phyloP scores from a whole-genome alignment of 2,797 vertebrate species.

The Crocodylus rhombifer region DNA sequence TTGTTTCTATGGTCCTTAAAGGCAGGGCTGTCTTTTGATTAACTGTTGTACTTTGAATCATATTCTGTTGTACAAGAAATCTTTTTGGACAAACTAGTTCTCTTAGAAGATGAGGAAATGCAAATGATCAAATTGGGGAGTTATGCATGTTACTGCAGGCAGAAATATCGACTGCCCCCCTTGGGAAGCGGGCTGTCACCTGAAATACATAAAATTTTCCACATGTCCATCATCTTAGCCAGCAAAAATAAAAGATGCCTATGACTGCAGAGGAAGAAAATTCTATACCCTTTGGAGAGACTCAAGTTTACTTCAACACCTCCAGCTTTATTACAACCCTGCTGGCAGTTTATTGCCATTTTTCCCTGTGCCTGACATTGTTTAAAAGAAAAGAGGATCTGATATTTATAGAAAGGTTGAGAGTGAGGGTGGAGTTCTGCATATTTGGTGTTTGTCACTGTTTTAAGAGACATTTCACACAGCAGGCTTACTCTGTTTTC shows the following conservation, averaged over 20 bases:
- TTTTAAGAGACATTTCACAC: neutral
- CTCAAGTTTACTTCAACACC: neutral
- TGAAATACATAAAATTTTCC: too few relatives aligned
- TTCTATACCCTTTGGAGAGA: slow-evolving; percentile 21
- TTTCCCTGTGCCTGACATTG: neutral
- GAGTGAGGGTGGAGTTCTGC: neutral
- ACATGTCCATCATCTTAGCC: too few relatives aligned
- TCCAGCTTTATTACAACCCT: neutral
- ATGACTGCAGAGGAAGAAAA: slow-evolving; percentile 31
- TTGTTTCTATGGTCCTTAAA: neutral
- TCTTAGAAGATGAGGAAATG: neutral
- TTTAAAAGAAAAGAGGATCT: neutral
- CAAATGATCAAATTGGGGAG: slow-evolving; percentile 24
- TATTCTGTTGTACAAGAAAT: neutral
- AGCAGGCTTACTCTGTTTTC: slow-evolving; percentile 2
- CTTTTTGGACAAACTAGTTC: neutral
- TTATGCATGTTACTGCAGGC: neutral
- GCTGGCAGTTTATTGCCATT: neutral
- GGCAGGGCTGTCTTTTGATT: neutral
- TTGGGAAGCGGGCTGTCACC: too few relatives aligned
- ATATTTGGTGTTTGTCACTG: neutral
- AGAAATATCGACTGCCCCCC: too few relatives aligned
- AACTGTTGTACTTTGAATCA: neutral
- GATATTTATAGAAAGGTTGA: neutral
- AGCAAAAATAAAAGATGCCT: neutral